phyloP scores from a whole-genome alignment of 2,797 vertebrate species.

The Pseudomugil tenellus region DNA sequence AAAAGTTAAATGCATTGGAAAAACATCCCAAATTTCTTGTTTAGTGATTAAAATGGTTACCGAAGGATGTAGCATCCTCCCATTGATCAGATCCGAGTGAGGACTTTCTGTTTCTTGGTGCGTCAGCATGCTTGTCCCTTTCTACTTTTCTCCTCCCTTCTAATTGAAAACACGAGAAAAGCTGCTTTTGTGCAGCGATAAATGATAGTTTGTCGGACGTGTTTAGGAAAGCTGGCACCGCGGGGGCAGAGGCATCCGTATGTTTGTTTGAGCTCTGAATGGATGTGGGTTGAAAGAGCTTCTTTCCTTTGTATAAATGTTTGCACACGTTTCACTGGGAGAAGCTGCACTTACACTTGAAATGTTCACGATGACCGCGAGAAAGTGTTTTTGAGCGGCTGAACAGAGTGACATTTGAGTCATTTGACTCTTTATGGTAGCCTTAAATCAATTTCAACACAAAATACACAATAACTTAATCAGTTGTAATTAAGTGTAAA shows the following conservation, averaged over 20 bases:
- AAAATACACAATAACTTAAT: not conserved
- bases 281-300: constrained; percentile 57
- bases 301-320: constrained; percentile 33
- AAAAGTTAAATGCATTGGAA: too few relatives aligned
- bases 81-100: not conserved
- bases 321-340: constrained; percentile 28
- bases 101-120: not conserved
- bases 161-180: constrained; percentile 25
- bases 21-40: too few relatives aligned
- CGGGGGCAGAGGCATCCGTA: constrained; percentile 24
- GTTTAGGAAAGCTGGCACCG: constrained; percentile 72
- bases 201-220: constrained; percentile 48
- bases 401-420: constrained; percentile 9
- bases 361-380: constrained; percentile 5
- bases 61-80: constrained; percentile 5
- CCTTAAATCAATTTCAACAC: not conserved
- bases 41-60: not conserved
- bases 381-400: constrained; percentile 8
- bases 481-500: not conserved
- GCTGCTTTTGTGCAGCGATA: constrained; percentile 35
- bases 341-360: constrained; percentile 2
- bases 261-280: constrained; percentile 62
- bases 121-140: not conserved
- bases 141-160: constrained; percentile 20
- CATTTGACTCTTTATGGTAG: not conserved